Base-by-base conservation (phyloP, 2,888 invertebrate species). In the Nomada goodeniana region DNA sequence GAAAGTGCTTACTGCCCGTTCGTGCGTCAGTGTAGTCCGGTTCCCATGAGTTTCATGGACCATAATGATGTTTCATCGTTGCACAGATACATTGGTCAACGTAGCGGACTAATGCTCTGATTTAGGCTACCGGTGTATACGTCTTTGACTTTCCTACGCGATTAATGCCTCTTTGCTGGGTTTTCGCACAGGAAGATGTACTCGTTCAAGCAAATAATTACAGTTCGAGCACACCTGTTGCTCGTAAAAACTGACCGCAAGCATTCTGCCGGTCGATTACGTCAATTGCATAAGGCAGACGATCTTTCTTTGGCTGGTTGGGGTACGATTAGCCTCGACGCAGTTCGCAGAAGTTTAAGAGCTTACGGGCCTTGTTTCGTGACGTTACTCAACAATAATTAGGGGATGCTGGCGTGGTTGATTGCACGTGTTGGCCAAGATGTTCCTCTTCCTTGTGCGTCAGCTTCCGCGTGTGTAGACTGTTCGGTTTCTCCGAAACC, bases 11-110 rank as follows among this genome's bases (percentile, higher is more conserved):
- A 23, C 42, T 13, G 44, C n/a, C 2, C 15, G n/a, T 23, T 20
- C 11, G 26, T 26, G 53, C 57, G 76, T 47, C n/a, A 11, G 36
- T 59, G 42, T 60, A 53, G 47, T 63, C 13, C 59, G 69, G 76
- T 86, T 86, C 86, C 86, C 86, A 86, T 80, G 86, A 82, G 80
- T 86, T 86, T 82, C 85, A 80, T 85, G 67, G 57, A 36, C 29
- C 42, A 42, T 69, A 72, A 69, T 75, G 36, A 61, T 44, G 47
- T 61, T 67, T 53, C 60, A 26, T 3, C 52, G 36, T 3, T 9
- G 52, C 15, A 10, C 50, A 73, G 52, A 53, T 75, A 13, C 55
- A 60, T 61, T 61, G 85, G 74, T 84, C 71, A 82, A 20, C 69
- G 36, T 65, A 47, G 79, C 20, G 81, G 74, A 81, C 76, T 78